A percentile compares a stretch with the other conserved stretches of the same genome.
phyloP scores from a whole-genome alignment of 2,888 invertebrate species.

The Opisthograptis luteolata region DNA sequence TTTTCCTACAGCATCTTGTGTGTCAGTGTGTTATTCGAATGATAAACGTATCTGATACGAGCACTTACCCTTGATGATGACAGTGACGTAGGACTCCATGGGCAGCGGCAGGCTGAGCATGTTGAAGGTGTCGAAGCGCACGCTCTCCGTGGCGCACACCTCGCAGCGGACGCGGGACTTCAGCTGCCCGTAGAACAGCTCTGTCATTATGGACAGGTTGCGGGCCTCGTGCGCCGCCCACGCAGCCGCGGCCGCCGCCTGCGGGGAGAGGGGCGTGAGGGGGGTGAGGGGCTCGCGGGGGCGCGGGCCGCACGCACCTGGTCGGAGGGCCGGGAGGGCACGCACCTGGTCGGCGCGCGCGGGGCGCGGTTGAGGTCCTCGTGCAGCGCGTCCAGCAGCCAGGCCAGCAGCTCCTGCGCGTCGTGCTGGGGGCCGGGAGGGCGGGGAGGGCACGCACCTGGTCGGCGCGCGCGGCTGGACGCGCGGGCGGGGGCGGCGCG shows the following conservation, averaged over 20 bases:
- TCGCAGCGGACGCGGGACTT: slow-evolving; percentile 94
- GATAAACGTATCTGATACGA: too few relatives aligned
- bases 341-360: background rate
- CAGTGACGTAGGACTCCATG: slow-evolving; percentile 92
- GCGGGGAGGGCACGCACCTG: too few relatives aligned
- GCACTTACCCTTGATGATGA: slow-evolving; percentile 89
- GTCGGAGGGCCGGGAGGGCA: slow-evolving; percentile 85
- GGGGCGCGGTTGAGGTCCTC: slow-evolving; percentile 85
- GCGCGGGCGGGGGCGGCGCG: too few relatives aligned
- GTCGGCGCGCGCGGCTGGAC: too few relatives aligned
- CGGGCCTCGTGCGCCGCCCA: slow-evolving; percentile 93
- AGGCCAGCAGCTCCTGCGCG: slow-evolving; percentile 95
- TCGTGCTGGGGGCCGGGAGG: too few relatives aligned
- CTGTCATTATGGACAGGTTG: slow-evolving; percentile 94
- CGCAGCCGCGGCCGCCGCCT: slow-evolving; percentile 88
- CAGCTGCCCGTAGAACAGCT: slow-evolving; percentile 95
- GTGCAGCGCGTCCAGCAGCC: slow-evolving; percentile 95
- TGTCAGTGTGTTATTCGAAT: too few relatives aligned
- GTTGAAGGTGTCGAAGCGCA: slow-evolving; percentile 96
- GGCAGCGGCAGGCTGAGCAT: slow-evolving; percentile 95
- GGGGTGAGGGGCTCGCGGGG: too few relatives aligned
- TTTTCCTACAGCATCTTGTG: too few relatives aligned
- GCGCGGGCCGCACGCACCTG: slow-evolving; percentile 61
- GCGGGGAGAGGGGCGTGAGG: slow-evolving; percentile 7
- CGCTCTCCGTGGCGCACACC: slow-evolving; percentile 92